Conservation (phyloP, 2,888 invertebrate species). For the Agonopterix subpropinquella region DNA sequence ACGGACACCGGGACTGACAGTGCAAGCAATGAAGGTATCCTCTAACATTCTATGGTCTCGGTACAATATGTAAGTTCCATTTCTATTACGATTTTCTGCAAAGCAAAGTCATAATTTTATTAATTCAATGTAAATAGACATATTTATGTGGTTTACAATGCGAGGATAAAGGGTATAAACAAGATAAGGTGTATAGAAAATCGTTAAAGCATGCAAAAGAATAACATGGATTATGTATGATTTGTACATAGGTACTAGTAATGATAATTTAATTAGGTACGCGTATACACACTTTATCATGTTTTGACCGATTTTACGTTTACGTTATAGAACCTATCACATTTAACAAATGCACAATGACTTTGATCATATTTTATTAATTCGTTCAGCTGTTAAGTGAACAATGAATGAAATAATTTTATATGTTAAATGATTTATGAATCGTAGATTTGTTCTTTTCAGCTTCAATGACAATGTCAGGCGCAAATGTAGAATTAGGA, state of each 20-base stretch:
- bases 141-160: constrained; percentile 19
- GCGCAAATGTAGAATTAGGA: constrained; percentile 75
- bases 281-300: constrained; percentile 51
- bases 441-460: constrained; percentile 36
- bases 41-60: constrained; percentile 65
- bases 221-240: constrained; percentile 33
- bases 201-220: constrained; percentile 38
- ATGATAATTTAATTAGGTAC: constrained; percentile 14
- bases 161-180: constrained; percentile 32
- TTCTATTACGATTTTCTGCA: constrained; percentile 25
- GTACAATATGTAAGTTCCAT: constrained; percentile 41
- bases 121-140: constrained; percentile 40
- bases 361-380: no score
- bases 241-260: constrained; percentile 35
- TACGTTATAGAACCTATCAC: constrained; percentile 6
- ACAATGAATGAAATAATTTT: no score
- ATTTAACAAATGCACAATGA: background rate
- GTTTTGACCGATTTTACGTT: constrained; percentile 33
- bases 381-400: no score
- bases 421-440: background rate
- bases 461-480: constrained; percentile 84
- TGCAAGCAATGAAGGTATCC: constrained; percentile 72
- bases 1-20: constrained; percentile 61
- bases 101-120: constrained; percentile 59
- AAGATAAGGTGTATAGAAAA: constrained; percentile 54